These are phyloP conservation scores for Sylvicapra grimmia DNA, from an alignment of 2,113 vertebrate species.

Conservation along the genomic window DNA sequence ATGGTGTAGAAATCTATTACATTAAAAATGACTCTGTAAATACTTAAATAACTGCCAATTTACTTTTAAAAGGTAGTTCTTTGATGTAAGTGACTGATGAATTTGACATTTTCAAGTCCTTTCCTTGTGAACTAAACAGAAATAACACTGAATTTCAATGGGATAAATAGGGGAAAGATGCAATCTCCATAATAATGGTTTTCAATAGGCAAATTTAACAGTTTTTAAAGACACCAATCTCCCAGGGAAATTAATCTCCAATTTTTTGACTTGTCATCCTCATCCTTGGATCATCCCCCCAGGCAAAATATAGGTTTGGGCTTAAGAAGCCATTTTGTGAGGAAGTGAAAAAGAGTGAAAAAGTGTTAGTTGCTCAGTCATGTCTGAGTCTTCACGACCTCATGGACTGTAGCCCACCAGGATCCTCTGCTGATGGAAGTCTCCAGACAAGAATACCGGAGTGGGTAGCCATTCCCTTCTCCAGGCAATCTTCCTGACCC, in stretches of 20 bases:
- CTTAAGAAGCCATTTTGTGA: background rate
- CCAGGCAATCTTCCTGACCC: background rate
- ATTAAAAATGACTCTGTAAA: background rate
- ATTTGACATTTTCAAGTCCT: background rate
- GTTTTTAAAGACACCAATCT: background rate
- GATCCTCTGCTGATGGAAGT: background rate
- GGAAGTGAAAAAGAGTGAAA: background rate
- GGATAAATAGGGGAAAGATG: background rate
- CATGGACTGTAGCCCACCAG: background rate
- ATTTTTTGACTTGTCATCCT: background rate
- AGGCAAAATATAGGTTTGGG: background rate
- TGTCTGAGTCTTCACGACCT: background rate
- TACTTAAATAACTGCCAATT: background rate
- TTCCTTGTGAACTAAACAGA: background rate
- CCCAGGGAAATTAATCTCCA: background rate
- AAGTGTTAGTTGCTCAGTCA: background rate
- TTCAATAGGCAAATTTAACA: background rate
- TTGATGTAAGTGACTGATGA: background rate
- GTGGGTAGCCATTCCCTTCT: background rate
- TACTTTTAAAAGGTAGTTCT: conserved; percentile 8
- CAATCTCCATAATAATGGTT: background rate
- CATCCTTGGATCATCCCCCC: background rate
- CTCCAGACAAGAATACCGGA: background rate
- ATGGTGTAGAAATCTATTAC: background rate
- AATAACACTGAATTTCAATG: background rate